phyloP scores from a whole-genome alignment of 1,140 invertebrate genomes.

The Pemphigus obesinymphae region DNA sequence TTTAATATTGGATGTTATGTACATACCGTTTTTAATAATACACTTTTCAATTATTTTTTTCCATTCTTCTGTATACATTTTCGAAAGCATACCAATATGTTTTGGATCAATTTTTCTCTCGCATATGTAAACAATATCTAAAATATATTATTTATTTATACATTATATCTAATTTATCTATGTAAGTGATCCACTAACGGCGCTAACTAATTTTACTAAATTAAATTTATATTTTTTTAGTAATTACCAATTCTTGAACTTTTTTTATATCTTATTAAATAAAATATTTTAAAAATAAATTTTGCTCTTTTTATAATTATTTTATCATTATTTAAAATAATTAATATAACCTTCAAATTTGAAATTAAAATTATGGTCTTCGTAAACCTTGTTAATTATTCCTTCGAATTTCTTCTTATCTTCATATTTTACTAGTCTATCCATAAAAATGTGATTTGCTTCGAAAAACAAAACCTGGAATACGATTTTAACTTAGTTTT shows the following conservation, averaged over 20 bases:
- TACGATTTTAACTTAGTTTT: neutral
- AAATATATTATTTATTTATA: neutral
- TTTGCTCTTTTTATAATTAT: too few species aligned
- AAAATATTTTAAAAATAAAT: too few species aligned
- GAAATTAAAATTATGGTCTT: neutral
- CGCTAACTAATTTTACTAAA: neutral
- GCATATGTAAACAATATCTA: slow-evolving; percentile 11
- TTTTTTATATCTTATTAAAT: too few species aligned
- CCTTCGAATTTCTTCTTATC: slow-evolving; percentile 64
- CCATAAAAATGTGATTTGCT: slow-evolving; percentile 69
- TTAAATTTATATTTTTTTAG: neutral
- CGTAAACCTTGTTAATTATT: slow-evolving; percentile 55
- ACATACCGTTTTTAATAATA: slow-evolving; percentile 16
- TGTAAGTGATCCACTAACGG: neutral
- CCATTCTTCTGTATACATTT: neutral
- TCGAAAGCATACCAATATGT: slow-evolving; percentile 5
- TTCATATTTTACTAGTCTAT: slow-evolving; percentile 65
- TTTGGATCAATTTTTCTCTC: slow-evolving; percentile 8
- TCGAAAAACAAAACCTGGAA: slow-evolving; percentile 68
- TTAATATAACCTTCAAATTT: slow-evolving; percentile 11
- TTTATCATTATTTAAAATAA: neutral
- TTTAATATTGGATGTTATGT: neutral
- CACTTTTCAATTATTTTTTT: slow-evolving; percentile 28
- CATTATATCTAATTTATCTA: neutral
- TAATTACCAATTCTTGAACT: too few species aligned